phyloP scores from a whole-genome alignment of 35 echinoderm and acorn worm species.

The Stichopus chloronotus region DNA sequence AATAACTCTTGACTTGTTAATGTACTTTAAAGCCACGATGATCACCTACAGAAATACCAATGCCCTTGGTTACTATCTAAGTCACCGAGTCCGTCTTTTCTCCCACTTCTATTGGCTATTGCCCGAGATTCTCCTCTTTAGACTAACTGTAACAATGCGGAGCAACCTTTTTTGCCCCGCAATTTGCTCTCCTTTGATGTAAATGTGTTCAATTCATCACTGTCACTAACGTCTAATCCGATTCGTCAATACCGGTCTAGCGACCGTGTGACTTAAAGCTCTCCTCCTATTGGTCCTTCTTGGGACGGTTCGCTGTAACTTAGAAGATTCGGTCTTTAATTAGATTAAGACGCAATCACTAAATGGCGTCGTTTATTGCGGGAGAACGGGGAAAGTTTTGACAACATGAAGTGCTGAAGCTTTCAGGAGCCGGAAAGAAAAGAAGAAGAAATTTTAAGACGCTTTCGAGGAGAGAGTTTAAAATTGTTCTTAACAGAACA shows the following conservation, averaged over 20 bases:
- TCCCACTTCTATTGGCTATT: conserved; percentile 14
- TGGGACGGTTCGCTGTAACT: neutral
- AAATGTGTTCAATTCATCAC: conserved; percentile 13
- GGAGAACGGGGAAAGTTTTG: neutral
- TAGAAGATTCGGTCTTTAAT: conserved; percentile 25
- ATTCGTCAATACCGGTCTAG: conserved; percentile 37
- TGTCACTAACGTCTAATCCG: conserved; percentile 40
- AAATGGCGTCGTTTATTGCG: conserved; percentile 29
- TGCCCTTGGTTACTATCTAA: neutral
- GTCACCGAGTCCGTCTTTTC: neutral
- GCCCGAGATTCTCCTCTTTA: neutral
- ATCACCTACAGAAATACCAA: neutral
- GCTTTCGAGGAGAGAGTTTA: neutral
- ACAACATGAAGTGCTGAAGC: conserved; percentile 8
- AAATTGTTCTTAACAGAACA: neutral
- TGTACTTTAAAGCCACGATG: neutral
- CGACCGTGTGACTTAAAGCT: neutral
- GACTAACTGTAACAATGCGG: neutral
- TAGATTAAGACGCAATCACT: conserved; percentile 36
- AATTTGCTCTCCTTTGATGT: neutral
- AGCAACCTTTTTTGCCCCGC: neutral
- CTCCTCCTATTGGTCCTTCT: neutral
- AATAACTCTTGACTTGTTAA: neutral
- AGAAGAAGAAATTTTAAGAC: neutral
- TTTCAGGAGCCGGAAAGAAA: conserved; percentile 40